Evolutionary conservation across 1,140 invertebrate species (phyloP), one percentile per base, ranked within the genome.

Genomic region (Drosophila teissieri): DNA sequence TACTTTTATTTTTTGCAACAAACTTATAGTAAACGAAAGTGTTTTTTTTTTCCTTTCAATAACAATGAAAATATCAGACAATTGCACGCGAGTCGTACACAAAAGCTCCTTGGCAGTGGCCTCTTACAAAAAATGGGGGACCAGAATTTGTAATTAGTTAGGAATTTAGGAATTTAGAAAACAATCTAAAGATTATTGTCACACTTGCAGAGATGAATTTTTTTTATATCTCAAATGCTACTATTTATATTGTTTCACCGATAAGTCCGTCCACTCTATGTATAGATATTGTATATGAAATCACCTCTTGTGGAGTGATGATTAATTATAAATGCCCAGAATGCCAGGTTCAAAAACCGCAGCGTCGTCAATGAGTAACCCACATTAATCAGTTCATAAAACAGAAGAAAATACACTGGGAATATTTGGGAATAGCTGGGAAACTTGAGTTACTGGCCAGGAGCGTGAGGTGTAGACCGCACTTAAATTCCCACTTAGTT

Each of bases 1-100:
- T 89, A 76, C 31, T 31, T 31, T 31, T 82, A 12, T 83, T 83
- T 57, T 19, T 60, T 46, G 48, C 44, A 63, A 79, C 56, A 74
- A 64, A 61, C 65, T 40, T 70, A 70, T 70, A 48, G 62, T 81
- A 75, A 81, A 44, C 12, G n/a, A 74, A 52, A 65, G 22, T 37
- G 27, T 54, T 39, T 69, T 36, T 69, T 36, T 36, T 31, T 68
- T 68, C 24, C 27, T 55, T 3, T 37, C 17, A 70, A 24, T 55
- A 74, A 56, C 37, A 63, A 42, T 17, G 55, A 49, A 53, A 45
- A 31, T 57, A 54, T 63, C 78, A 40, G 78, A 63, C 52, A 60
- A 55, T 37, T 44, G 49, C 56, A 73, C 55, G 49, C 48, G 49
- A 44, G 44, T 74, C 42, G 39, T 27, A 73, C 69, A 63, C 40